A percentile compares a stretch with the other conserved stretches of the same genome.
phyloP scores from a whole-genome alignment of 2,888 invertebrate species.

The Trissolcus brochymenae region DNA sequence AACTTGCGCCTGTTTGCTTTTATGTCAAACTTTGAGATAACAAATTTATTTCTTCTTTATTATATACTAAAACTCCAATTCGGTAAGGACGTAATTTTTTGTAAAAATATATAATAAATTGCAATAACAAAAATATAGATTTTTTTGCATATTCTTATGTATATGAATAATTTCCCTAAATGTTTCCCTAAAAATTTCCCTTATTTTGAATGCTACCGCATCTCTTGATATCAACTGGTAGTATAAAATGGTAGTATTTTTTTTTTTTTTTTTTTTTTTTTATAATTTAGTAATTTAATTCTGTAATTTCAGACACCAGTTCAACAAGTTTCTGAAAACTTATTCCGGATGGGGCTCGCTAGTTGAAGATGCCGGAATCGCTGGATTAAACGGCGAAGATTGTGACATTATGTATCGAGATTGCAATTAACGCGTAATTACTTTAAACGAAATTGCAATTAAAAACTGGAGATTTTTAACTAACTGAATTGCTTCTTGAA shows the following conservation, averaged over 20 bases:
- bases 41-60: too few species aligned
- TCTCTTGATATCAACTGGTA: too few species aligned
- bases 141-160: too few species aligned
- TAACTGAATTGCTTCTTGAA: too few species aligned
- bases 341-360: conserved; percentile 71
- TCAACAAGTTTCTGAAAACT: conserved; percentile 32
- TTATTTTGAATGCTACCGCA: too few species aligned
- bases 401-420: conserved; percentile 71
- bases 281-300: neutral
- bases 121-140: too few species aligned
- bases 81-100: too few species aligned
- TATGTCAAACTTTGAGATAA: neutral
- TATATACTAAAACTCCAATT: too few species aligned
- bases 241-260: neutral
- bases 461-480: too few species aligned
- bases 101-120: too few species aligned
- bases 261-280: neutral
- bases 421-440: conserved; percentile 55
- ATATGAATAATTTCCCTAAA: too few species aligned
- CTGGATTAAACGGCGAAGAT: conserved; percentile 70
- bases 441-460: neutral
- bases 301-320: neutral
- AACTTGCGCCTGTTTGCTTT: conserved; percentile 3
- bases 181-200: too few species aligned
- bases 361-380: conserved; percentile 70